Evolutionary conservation across 2,113 vertebrate genomes (phyloP).

Genomic region (Eptesicus fuscus): DNA sequence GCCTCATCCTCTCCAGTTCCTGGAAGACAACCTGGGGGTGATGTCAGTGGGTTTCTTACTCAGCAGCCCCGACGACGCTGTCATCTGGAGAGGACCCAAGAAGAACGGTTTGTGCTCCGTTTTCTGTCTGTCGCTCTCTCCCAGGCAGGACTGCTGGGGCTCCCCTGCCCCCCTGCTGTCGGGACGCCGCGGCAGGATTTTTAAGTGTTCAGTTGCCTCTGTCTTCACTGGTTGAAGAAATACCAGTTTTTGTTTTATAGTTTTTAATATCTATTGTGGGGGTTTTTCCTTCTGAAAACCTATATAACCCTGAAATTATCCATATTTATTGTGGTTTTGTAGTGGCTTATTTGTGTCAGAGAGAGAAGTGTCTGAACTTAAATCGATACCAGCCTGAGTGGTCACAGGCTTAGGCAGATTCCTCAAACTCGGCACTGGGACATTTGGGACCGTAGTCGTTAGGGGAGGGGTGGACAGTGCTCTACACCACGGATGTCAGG

Average conservation of each 20-base stretch:
- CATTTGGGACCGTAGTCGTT: too few relatives aligned
- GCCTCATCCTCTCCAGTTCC: slow-evolving; percentile 85
- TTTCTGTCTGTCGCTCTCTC: slow-evolving; percentile 73
- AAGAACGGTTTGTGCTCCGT: slow-evolving; percentile 88
- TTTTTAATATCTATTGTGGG: background rate
- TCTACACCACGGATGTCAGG: fast-evolving
- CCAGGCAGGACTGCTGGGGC: fast-evolving
- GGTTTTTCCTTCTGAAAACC: background rate
- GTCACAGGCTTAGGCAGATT: background rate
- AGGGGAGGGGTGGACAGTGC: background rate
- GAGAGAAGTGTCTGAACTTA: background rate
- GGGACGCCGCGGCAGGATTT: too few relatives aligned
- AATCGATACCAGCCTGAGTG: background rate
- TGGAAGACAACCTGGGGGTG: slow-evolving; percentile 95
- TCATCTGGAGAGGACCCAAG: slow-evolving; percentile 98
- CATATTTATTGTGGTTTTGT: background rate
- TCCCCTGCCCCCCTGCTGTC: too few relatives aligned
- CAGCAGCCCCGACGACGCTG: slow-evolving; percentile 93
- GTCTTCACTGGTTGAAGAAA: background rate
- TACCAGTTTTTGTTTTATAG: fast-evolving
- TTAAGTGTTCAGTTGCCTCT: background rate
- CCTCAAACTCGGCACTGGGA: fast-evolving
- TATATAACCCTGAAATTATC: background rate
- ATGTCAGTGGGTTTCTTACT: slow-evolving; percentile 98
- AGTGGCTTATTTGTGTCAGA: background rate